Base-by-base conservation (phyloP, 2,888 invertebrate species). In the Kuschelorhynchus macadamiae region DNA sequence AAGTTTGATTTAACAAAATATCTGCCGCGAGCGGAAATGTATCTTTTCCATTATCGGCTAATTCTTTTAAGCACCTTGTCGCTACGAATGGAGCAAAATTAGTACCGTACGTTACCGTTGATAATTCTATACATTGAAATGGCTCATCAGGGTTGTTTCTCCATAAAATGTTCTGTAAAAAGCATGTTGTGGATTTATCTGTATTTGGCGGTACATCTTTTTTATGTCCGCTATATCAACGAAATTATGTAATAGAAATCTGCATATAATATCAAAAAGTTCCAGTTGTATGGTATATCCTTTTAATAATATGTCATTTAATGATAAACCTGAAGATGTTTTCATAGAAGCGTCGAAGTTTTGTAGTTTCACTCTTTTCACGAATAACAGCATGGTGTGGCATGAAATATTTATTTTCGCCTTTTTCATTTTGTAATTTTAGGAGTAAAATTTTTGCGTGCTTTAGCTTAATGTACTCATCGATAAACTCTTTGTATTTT, bases 351-450 rank as follows among this genome's bases (percentile, higher is more conserved):
- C 59, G 18, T 49, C 50, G 18, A 71, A 72, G 21, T 14, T 62
- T 56, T 14, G 70, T 72, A 12, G 65, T 66, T 8, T 18, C 1
- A 50, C 56, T 57, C 4, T 41, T 25, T 32, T 62, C 63, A 36
- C 39, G 47, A 1, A 66, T 61, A 0, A 68, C 71, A 39, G 59
- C 63, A 8, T 68, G 59, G 36, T 67, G 66, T 9, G 70, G 66
- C 14, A 49, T 5, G 36, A 61, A 61, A 41, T 18, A 25, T 47
- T 47, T 47, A 11, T n/a, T 20, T 25, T 47, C 21, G n/a, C 39
- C 39, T 12, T 12, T 12, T 21, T 47, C 25, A 20, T 47, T 47
- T n/a, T 9, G 9, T 18, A 47, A 17, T 20, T 18, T n/a, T 9
- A 47, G 25, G n/a, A 21, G 47, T 21, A 47, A 18, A 17, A 16